Evolutionary conservation across 2,888 invertebrate genomes (phyloP), one percentile per base, ranked within the genome.

Genomic region (Apodemia duryi): DNA sequence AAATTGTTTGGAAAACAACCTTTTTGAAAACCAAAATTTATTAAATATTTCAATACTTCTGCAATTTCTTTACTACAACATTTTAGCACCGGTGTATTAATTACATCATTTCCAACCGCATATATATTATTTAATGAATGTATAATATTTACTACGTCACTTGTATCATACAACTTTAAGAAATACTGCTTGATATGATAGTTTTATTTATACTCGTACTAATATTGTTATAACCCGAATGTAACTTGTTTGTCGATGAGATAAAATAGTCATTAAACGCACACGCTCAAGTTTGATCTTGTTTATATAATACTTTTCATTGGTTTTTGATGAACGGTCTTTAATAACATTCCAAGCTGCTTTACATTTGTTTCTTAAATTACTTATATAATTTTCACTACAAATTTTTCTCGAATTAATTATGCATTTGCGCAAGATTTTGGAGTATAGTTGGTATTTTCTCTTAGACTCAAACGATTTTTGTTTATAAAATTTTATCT

Each of bases 271-370:
- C n/a, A 49, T n/a, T 49, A 6, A 49, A 49, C 1, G 49, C 49
- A 49, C n/a, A 6, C 6, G 49, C 49, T 49, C n/a, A 49, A n/a
- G 49, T 49, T 49, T 49, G 6, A 49, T 49, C 0, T n/a, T 13
- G 6, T 49, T 49, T 5, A 49, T 49, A 49, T 49, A 49, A n/a
- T 49, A n/a, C n/a, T 49, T 13, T 6, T 49, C n/a, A 6, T 6
- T 49, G 4, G n/a, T 6, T 49, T 13, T 3, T n/a, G 2, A 13
- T 49, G n/a, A 2, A 3, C 2, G n/a, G 6, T 32, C 32, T 29
- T 57, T 32, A 32, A 57, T 57, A 13, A 57, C 32, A 6, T 57
- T 29, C 32, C 57, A 57, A 11, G 57, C 57, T 29, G 52, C 52
- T 52, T 52, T 52, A 28, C 28, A 7, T 52, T 52, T 21, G 21